Conservation (phyloP, 1,140 invertebrate genomes). For the Tetranychus urticae region DNA sequence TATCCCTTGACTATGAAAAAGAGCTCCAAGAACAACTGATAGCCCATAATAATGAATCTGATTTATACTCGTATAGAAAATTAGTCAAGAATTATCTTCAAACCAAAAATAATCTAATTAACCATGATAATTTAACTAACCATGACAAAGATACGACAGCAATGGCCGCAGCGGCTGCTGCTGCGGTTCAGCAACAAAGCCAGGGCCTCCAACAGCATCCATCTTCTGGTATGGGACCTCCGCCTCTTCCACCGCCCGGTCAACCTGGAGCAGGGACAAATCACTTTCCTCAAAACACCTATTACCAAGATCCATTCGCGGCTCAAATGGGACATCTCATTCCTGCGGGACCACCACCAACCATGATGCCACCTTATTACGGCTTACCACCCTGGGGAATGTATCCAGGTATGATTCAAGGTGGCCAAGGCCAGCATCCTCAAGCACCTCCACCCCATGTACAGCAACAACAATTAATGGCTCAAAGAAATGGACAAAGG, state of each 20-base stretch:
- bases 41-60: background rate
- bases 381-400: conserved; percentile 27
- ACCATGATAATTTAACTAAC: background rate
- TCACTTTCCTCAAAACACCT: conserved; percentile 4
- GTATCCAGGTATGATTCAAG: conserved; percentile 16
- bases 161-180: background rate
- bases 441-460: conserved; percentile 30
- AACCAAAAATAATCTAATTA: background rate
- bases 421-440: conserved; percentile 32
- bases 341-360: conserved; percentile 14
- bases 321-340: conserved; percentile 8
- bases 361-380: conserved; percentile 24
- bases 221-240: background rate
- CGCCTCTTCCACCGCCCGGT: background rate
- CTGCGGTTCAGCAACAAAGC: background rate
- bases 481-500: conserved; percentile 17
- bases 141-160: background rate
- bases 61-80: background rate
- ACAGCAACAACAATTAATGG: conserved; percentile 22
- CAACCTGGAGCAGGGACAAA: background rate
- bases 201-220: background rate
- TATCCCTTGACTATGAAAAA: background rate
- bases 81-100: background rate
- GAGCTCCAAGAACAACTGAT: background rate
- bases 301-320: conserved; percentile 8